Conservation (phyloP, 2,888 invertebrate species). For the Folsomia candida region DNA sequence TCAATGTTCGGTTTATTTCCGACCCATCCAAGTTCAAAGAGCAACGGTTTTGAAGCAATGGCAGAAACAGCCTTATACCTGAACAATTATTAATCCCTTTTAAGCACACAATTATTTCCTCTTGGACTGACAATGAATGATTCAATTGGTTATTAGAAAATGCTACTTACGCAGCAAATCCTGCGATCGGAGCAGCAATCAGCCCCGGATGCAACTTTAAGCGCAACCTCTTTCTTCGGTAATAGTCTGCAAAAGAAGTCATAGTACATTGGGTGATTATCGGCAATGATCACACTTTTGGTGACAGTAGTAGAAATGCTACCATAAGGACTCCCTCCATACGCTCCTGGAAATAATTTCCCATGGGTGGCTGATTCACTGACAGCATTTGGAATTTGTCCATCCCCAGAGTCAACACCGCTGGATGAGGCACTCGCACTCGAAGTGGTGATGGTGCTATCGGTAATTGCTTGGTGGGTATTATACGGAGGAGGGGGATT, state of each 20-base stretch:
- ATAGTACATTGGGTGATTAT: too few relatives aligned
- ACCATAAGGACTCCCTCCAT: slow-evolving; percentile 18
- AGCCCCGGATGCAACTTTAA: slow-evolving; percentile 45
- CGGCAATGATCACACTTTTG: too few relatives aligned
- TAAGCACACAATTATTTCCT: too few relatives aligned
- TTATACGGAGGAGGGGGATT: slow-evolving; percentile 14
- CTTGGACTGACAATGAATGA: too few relatives aligned
- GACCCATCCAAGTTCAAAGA: slow-evolving; percentile 45
- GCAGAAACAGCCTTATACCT: slow-evolving; percentile 40
- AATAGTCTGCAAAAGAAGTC: slow-evolving; percentile 22
- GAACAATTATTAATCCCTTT: too few relatives aligned
- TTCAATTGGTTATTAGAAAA: too few relatives aligned
- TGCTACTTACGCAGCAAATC: slow-evolving; percentile 44
- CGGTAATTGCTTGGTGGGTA: slow-evolving; percentile 25
- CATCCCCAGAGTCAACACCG: not conserved
- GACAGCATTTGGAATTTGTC: slow-evolving; percentile 16
- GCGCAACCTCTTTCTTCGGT: slow-evolving; percentile 41
- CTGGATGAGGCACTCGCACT: not conserved
- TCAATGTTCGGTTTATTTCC: slow-evolving; percentile 30
- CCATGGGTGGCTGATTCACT: slow-evolving; percentile 23
- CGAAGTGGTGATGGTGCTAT: slow-evolving; percentile 9
- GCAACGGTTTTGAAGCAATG: slow-evolving; percentile 40
- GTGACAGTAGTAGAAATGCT: too few relatives aligned
- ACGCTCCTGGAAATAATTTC: slow-evolving; percentile 10
- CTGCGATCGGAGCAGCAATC: slow-evolving; percentile 44